Conservation (phyloP, 2,888 invertebrate genomes). For the Trissonchulus sp. region DNA sequence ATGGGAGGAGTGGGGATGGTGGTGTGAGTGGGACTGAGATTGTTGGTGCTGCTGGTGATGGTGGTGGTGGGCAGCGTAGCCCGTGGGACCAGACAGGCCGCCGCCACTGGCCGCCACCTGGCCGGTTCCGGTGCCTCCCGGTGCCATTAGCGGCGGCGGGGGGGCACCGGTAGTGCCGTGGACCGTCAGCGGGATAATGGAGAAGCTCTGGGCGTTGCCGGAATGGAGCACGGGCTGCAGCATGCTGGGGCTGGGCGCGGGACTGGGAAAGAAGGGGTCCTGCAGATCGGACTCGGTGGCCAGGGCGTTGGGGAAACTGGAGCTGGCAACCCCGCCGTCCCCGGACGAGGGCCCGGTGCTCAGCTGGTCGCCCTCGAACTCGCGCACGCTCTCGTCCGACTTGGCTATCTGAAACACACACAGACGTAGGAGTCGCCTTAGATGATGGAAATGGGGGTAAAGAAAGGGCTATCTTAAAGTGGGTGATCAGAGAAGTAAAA, state of each 20-base stretch:
- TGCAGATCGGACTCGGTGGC: slow-evolving; percentile 40
- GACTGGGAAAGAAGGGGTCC: slow-evolving; percentile 43
- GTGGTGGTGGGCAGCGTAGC: no score
- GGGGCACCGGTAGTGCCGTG: slow-evolving; percentile 34
- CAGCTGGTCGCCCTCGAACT: neutral
- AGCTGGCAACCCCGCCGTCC: neutral
- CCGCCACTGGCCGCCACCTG: no score
- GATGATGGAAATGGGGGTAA: no score
- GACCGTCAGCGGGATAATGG: slow-evolving; percentile 45
- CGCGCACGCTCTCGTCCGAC: slow-evolving; percentile 12
- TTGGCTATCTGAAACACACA: slow-evolving; percentile 22
- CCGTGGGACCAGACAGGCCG: no score
- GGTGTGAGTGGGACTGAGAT: no score
- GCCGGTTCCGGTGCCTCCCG: no score
- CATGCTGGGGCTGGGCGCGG: slow-evolving; percentile 41
- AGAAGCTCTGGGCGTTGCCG: slow-evolving; percentile 40
- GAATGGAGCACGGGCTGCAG: slow-evolving; percentile 42
- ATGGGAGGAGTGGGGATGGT: no score
- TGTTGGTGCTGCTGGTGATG: no score
- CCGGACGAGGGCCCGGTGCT: neutral
- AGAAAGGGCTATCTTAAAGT: no score
- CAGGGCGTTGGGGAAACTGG: slow-evolving; percentile 14
- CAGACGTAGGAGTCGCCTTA: no score
- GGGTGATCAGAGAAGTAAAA: no score
- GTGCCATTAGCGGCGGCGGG: no score